A percentile compares a stretch with the other conserved stretches of the same genome.
These are phyloP conservation scores for Diaphora mendica DNA, from an alignment of 2,888 invertebrate species.

Conservation along the genomic window DNA sequence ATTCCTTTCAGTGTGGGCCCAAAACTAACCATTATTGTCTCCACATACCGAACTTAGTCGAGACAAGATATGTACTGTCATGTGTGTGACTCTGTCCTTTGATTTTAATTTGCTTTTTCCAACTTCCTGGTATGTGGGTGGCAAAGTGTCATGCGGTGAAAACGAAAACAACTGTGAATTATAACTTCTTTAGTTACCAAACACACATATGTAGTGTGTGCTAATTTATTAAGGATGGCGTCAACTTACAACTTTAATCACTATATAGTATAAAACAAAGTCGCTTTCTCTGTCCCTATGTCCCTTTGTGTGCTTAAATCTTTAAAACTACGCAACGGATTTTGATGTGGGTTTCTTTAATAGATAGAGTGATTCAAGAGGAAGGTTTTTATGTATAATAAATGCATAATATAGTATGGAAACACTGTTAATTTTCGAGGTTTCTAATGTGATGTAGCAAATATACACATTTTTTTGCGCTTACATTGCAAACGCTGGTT, in stretches of 20 bases:
- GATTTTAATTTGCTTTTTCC: conserved; percentile 2
- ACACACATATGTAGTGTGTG: neutral
- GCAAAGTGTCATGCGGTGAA: neutral
- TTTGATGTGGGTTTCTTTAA: too few species aligned
- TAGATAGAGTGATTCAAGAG: too few species aligned
- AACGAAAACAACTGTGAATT: neutral
- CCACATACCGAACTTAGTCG: conserved; percentile 59
- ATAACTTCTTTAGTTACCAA: neutral
- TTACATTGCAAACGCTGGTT: too few species aligned
- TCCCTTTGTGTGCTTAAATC: too few species aligned
- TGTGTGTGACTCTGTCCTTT: conserved; percentile 24
- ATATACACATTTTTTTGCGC: too few species aligned
- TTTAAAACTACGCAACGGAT: too few species aligned
- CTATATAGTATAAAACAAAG: too few species aligned
- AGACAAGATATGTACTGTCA: conserved; percentile 49
- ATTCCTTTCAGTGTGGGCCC: conserved; percentile 74
- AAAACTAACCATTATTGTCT: conserved; percentile 61
- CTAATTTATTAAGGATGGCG: neutral
- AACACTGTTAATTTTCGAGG: too few species aligned
- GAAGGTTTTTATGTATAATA: too few species aligned
- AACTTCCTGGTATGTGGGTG: conserved; percentile 1
- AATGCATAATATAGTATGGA: too few species aligned
- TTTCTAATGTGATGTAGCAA: too few species aligned
- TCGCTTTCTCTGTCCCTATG: too few species aligned
- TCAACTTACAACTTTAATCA: neutral